phyloP scores from a whole-genome alignment of 2,113 vertebrate species.

The Accipiter cooperii region DNA sequence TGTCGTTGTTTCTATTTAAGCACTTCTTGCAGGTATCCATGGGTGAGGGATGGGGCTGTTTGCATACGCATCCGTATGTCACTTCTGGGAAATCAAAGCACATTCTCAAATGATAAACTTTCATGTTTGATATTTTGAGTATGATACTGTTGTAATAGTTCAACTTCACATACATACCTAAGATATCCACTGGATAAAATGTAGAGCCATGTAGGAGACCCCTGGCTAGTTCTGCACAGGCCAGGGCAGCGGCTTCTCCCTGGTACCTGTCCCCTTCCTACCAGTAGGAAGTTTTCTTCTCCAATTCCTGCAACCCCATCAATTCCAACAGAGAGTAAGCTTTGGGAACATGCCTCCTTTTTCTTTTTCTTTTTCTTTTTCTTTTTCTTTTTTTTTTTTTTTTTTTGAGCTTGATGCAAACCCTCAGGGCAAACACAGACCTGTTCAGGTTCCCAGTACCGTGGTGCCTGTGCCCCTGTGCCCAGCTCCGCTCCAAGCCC shows the following conservation, averaged over 20 bases:
- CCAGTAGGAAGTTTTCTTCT: background rate
- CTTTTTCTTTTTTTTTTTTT: too few relatives aligned
- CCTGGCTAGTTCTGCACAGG: background rate
- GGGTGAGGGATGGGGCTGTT: background rate
- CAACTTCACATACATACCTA: too few relatives aligned
- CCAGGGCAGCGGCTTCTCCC: background rate
- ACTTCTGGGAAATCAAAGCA: background rate
- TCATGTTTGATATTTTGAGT: background rate
- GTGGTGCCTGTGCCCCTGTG: too few relatives aligned
- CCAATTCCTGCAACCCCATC: background rate
- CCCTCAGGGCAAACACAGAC: too few relatives aligned
- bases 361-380: too few relatives aligned
- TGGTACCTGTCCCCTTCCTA: background rate
- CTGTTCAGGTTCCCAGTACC: background rate
- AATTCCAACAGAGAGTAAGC: background rate
- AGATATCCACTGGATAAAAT: too few relatives aligned
- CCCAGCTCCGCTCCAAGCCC: background rate
- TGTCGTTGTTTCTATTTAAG: background rate
- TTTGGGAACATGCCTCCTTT: background rate
- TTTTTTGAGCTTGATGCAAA: background rate
- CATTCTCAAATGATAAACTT: background rate
- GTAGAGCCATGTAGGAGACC: background rate
- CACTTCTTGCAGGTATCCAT: too few relatives aligned
- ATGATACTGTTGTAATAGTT: background rate
- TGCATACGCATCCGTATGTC: too few relatives aligned